Evolutionary conservation across 2,113 vertebrate genomes (phyloP).

Genomic region (Pyrgilauda ruficollis): DNA sequence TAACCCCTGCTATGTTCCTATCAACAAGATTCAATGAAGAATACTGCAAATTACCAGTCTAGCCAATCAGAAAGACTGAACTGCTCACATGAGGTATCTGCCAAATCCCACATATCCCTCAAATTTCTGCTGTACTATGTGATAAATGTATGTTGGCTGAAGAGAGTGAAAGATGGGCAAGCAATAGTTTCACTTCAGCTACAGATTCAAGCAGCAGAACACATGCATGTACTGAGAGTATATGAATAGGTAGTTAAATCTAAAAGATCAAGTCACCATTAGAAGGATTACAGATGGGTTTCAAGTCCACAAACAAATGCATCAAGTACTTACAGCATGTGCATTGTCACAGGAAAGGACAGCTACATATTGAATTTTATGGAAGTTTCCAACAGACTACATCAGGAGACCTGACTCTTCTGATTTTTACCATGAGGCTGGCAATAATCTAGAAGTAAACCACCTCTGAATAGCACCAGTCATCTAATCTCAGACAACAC

Average conservation of each 20-base stretch:
- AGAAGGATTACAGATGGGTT: background rate
- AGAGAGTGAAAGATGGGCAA: background rate
- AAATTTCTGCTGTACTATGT: background rate
- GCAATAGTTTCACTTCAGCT: background rate
- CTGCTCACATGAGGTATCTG: background rate
- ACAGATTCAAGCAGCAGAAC: background rate
- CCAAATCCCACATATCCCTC: background rate
- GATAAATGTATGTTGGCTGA: accelerated
- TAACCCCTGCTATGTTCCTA: background rate
- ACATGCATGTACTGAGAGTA: background rate
- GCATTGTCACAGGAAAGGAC: background rate
- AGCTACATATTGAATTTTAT: background rate
- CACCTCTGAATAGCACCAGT: background rate
- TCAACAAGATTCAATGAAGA: background rate
- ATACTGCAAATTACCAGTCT: background rate
- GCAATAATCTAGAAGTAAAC: background rate
- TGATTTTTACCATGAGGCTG: background rate
- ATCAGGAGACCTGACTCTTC: background rate
- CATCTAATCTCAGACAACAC: background rate
- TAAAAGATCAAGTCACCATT: background rate
- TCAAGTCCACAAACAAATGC: background rate
- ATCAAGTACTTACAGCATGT: background rate
- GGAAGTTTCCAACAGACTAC: background rate
- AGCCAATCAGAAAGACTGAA: background rate
- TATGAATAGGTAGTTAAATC: background rate